These are phyloP conservation scores for Rhinophrynus dorsalis DNA, from an alignment of 2,797 vertebrate genomes.

Conservation along the genomic window DNA sequence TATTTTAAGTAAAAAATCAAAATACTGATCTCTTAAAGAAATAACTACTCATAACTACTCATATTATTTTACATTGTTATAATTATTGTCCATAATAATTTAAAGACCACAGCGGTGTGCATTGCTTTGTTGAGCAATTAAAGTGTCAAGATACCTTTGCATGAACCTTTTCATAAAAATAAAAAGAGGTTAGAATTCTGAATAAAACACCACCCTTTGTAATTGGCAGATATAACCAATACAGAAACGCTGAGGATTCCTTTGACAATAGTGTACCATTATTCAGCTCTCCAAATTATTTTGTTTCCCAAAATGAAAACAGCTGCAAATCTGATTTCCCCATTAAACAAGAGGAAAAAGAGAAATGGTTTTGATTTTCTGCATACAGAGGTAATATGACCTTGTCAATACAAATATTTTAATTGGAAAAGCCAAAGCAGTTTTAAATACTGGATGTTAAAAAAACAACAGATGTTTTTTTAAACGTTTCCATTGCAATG, in stretches of 20 bases:
- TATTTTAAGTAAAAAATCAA: too few relatives aligned
- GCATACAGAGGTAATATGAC: constrained; percentile 6
- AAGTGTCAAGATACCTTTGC: too few relatives aligned
- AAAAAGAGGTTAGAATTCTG: too few relatives aligned
- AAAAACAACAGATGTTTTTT: constrained; percentile 28
- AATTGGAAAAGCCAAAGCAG: constrained; percentile 4
- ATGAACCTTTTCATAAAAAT: too few relatives aligned
- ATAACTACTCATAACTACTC: too few relatives aligned
- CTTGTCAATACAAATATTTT: background rate
- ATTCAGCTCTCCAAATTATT: constrained; percentile 30
- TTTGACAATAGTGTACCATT: constrained; percentile 24
- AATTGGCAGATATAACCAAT: constrained; percentile 56
- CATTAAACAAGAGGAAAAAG: constrained; percentile 28
- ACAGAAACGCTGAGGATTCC: constrained; percentile 20
- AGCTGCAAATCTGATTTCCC: constrained; percentile 33
- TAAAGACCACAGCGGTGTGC: too few relatives aligned
- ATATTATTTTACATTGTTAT: too few relatives aligned
- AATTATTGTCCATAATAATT: too few relatives aligned
- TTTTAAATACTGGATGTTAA: constrained; percentile 10
- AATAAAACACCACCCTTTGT: too few relatives aligned
- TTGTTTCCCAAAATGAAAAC: constrained; percentile 34
- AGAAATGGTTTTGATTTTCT: constrained; percentile 21
- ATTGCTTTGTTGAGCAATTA: too few relatives aligned
- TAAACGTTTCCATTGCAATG: too few relatives aligned
- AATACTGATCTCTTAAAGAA: too few relatives aligned